phyloP scores from a whole-genome alignment of 2,113 vertebrate species.

The Aleadryas rufinucha region DNA sequence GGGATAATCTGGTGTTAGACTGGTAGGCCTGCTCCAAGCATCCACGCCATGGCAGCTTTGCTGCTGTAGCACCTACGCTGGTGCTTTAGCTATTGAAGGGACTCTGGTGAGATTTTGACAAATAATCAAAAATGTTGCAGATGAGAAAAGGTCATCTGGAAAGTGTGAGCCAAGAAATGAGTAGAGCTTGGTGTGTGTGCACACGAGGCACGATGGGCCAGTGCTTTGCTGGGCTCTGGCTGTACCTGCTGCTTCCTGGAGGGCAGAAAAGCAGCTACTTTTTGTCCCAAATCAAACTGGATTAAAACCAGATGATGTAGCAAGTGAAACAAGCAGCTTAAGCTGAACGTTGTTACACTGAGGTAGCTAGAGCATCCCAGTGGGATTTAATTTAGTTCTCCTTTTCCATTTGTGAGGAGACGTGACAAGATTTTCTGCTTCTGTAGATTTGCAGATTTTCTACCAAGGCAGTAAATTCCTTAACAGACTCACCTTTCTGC shows the following conservation, averaged over 20 bases:
- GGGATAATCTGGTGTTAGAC: neutral
- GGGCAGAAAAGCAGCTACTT: neutral
- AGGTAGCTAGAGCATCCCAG: neutral
- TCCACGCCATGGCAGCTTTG: fast-evolving
- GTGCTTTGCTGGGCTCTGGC: neutral
- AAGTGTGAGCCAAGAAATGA: fast-evolving
- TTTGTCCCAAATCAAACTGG: neutral
- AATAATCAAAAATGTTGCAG: neutral
- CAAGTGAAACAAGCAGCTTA: neutral
- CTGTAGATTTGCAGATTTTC: neutral
- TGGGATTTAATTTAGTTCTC: neutral
- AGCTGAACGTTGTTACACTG: neutral
- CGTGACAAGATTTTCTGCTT: neutral
- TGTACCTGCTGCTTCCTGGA: fast-evolving
- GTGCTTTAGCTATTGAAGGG: neutral
- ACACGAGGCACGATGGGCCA: fast-evolving
- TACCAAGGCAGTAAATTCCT: neutral
- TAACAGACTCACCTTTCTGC: neutral
- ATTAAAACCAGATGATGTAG: neutral
- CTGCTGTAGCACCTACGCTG: fast-evolving
- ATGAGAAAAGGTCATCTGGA: neutral
- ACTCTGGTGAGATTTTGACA: neutral
- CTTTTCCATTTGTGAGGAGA: neutral
- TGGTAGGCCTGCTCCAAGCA: neutral
- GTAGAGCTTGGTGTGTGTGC: neutral